A percentile compares a stretch with the other conserved stretches of the same genome.
Evolutionary conservation across 2,113 vertebrate species (phyloP).

Genomic region (Arizona elegans): DNA sequence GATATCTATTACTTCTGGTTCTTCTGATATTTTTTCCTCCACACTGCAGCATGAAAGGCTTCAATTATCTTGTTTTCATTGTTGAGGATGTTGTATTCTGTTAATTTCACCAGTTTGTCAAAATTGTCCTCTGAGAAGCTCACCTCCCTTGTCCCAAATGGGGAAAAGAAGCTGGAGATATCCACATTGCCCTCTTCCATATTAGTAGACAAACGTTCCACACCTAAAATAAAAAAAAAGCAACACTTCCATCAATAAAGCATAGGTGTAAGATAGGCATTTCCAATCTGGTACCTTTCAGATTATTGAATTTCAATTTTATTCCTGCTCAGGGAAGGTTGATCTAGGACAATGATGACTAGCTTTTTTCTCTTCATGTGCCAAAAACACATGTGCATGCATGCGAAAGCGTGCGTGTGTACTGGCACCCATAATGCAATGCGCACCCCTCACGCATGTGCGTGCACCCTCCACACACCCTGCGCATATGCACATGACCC

Average conservation of each 20-base stretch:
- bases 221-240: constrained; percentile 52
- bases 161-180: constrained; percentile 66
- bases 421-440: too few species aligned
- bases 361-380: too few species aligned
- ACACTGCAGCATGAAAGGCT: constrained; percentile 59
- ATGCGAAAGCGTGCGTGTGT: too few species aligned
- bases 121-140: constrained; percentile 77
- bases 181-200: constrained; percentile 72
- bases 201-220: constrained; percentile 65
- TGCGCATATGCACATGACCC: too few species aligned
- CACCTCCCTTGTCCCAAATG: constrained; percentile 71
- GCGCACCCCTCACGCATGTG: too few species aligned
- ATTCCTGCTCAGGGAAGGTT: not conserved
- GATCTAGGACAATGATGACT: not conserved
- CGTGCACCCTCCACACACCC: too few species aligned
- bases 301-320: not conserved
- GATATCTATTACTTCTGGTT: constrained; percentile 10
- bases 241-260: not conserved
- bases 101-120: constrained; percentile 70
- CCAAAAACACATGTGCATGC: too few species aligned
- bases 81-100: constrained; percentile 75
- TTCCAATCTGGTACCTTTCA: not conserved
- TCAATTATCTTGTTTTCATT: constrained; percentile 66
- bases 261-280: not conserved
- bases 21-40: constrained; percentile 49